phyloP scores from a whole-genome alignment of 2,888 invertebrate genomes.

The Idaea aversata region DNA sequence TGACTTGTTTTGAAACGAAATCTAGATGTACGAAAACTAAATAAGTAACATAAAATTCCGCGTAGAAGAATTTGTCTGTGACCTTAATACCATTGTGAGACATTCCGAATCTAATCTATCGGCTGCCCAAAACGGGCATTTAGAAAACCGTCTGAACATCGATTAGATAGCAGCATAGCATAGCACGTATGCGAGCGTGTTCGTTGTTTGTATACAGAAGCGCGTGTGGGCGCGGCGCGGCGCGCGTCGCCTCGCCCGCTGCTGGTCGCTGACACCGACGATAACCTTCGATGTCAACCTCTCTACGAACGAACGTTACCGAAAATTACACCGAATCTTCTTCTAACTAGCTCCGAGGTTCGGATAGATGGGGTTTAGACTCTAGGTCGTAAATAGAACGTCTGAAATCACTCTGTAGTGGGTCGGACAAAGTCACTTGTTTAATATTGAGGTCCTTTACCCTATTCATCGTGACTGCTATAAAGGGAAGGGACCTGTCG shows the following conservation, averaged over 20 bases:
- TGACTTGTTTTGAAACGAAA: not conserved
- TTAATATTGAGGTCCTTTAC: not conserved
- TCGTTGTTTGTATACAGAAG: constrained; percentile 66
- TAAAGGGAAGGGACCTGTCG: not conserved
- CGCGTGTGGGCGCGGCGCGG: constrained; percentile 72
- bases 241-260: constrained; percentile 35
- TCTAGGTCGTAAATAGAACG: not conserved
- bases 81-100: not conserved
- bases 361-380: not conserved
- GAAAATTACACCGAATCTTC: constrained; percentile 6
- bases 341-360: not conserved
- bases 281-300: constrained; percentile 77
- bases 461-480: not conserved
- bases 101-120: not conserved
- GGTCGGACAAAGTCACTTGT: not conserved
- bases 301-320: constrained; percentile 48
- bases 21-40: not conserved
- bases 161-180: not conserved
- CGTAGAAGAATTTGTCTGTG: not conserved
- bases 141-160: not conserved
- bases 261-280: constrained; percentile 75
- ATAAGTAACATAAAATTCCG: not conserved
- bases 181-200: constrained; percentile 41
- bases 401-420: not conserved
- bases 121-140: not conserved